Evolutionary conservation across 1,140 invertebrate species (phyloP).

Genomic region (Dermatophagoides farinae): DNA sequence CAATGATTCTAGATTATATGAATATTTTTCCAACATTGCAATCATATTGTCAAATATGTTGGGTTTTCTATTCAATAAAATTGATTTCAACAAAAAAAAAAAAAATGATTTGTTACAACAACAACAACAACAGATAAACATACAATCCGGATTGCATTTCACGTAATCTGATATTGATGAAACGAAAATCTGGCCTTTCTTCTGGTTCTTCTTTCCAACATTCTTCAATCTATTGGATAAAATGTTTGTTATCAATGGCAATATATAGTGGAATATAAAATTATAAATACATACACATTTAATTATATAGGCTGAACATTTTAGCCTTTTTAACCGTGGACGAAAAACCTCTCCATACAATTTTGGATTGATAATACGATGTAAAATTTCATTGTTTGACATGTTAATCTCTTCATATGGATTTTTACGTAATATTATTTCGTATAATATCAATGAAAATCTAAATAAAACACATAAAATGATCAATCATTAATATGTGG

Average conservation of each 20-base stretch:
- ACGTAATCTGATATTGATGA: slow-evolving; percentile 52
- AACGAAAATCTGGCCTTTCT: slow-evolving; percentile 53
- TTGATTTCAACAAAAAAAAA: neutral
- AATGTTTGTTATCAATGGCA: no score
- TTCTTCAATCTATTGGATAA: slow-evolving; percentile 33
- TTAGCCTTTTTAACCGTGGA: slow-evolving; percentile 33
- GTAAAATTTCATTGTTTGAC: slow-evolving; percentile 23
- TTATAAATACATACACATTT: slow-evolving; percentile 26
- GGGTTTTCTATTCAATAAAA: slow-evolving; percentile 39
- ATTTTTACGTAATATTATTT: slow-evolving; percentile 42
- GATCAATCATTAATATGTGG: neutral
- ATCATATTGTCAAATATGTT: slow-evolving; percentile 75
- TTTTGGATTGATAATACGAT: slow-evolving; percentile 26
- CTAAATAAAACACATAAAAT: neutral
- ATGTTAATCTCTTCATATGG: slow-evolving; percentile 38
- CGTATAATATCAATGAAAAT: slow-evolving; percentile 46
- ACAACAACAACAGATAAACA: no score
- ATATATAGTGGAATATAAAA: neutral
- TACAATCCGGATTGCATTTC: slow-evolving; percentile 63
- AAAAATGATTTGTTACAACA: no score
- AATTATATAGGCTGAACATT: slow-evolving; percentile 37
- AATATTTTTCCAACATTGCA: slow-evolving; percentile 67
- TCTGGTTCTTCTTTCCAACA: slow-evolving; percentile 63
- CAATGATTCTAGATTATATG: slow-evolving; percentile 55
- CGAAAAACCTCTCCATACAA: slow-evolving; percentile 27